Percentiles rank a stretch among this genome's conserved stretches.
phyloP scores from a whole-genome alignment of 2,888 invertebrate genomes.

The Ochlodes sylvanus region DNA sequence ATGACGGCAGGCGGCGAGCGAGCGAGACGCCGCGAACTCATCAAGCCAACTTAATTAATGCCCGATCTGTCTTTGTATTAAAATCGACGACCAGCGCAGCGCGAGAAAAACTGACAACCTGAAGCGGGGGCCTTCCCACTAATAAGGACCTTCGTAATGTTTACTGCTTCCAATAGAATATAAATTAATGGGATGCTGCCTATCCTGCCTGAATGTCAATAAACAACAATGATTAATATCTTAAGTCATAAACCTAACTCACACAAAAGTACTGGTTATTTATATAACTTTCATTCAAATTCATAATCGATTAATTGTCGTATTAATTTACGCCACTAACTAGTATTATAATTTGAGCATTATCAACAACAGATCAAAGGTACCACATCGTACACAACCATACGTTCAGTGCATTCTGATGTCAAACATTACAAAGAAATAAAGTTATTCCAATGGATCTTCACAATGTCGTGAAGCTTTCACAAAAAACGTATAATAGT shows the following conservation, averaged over 20 bases:
- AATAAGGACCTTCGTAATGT: constrained; percentile 36
- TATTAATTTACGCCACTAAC: neutral
- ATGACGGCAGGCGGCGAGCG: constrained; percentile 68
- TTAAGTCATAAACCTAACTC: constrained; percentile 24
- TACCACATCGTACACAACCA: neutral
- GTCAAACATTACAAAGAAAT: constrained; percentile 7
- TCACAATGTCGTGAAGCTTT: constrained; percentile 17
- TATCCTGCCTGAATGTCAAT: constrained; percentile 27
- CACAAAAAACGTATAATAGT: constrained; percentile 8
- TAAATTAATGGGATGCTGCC: constrained; percentile 35
- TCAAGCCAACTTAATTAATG: constrained; percentile 83
- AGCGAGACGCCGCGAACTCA: constrained; percentile 74
- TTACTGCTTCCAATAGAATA: constrained; percentile 38
- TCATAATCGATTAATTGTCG: neutral
- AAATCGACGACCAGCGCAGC: constrained; percentile 54
- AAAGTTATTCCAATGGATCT: constrained; percentile 10
- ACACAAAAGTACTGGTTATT: neutral
- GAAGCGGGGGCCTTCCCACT: constrained; percentile 32
- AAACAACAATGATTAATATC: constrained; percentile 37
- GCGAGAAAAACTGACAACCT: constrained; percentile 42
- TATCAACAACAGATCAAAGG: neutral
- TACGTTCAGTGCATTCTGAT: neutral
- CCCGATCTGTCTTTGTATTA: constrained; percentile 84
- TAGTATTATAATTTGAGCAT: neutral
- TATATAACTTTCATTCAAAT: constrained; percentile 2